Percentiles rank a stretch among this genome's conserved stretches.
phyloP scores from a whole-genome alignment of 2,113 vertebrate species.

The Atrichornis clamosus region DNA sequence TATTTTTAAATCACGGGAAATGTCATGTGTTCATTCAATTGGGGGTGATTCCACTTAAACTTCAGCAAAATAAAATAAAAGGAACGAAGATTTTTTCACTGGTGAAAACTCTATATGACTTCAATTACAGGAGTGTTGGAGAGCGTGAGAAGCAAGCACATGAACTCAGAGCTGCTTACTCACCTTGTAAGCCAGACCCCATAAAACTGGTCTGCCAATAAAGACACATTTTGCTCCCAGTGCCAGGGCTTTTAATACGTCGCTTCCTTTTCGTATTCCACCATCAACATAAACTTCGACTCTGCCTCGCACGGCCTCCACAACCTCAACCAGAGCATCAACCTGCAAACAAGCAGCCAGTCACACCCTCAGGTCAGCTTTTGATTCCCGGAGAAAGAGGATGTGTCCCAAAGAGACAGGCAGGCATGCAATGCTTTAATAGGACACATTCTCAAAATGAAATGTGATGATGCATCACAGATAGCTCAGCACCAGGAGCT shows the following conservation, averaged over 20 bases:
- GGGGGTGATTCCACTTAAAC: neutral
- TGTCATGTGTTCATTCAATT: neutral
- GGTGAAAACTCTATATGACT: neutral
- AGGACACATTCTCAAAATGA: neutral
- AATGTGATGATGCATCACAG: neutral
- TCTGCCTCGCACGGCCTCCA: conserved; percentile 82
- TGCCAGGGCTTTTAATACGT: conserved; percentile 89
- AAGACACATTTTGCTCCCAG: conserved; percentile 93
- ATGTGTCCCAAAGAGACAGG: neutral
- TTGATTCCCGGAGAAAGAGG: neutral
- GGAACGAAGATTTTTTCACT: neutral
- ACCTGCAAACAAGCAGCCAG: conserved; percentile 74
- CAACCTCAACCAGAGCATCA: conserved; percentile 88
- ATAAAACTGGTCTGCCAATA: conserved; percentile 88
- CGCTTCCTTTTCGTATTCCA: conserved; percentile 88
- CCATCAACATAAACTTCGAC: conserved; percentile 91
- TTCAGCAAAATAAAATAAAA: neutral
- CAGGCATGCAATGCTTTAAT: neutral
- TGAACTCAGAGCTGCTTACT: neutral
- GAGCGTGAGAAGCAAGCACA: neutral
- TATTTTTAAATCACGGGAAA: neutral
- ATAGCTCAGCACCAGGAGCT: neutral
- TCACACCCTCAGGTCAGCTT: neutral
- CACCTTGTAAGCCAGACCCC: conserved; percentile 95
- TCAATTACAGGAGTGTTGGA: neutral